Evolutionary conservation across 2,113 vertebrate genomes (phyloP).

Genomic region (Fukomys damarensis): DNA sequence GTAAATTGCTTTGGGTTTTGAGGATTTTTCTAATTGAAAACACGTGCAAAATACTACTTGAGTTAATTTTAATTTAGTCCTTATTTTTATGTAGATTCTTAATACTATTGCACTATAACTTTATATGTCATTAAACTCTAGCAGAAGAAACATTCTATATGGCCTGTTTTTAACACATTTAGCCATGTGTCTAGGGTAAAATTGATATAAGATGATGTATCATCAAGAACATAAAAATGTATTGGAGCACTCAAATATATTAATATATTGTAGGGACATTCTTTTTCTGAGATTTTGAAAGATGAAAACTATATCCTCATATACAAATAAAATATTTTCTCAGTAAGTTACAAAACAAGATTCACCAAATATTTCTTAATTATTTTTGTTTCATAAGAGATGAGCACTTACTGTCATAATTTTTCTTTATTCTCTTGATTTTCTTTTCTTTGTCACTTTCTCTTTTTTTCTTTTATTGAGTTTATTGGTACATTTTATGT

Average conservation of each 20-base stretch:
- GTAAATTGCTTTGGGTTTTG: conserved; percentile 1
- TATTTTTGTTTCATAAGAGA: neutral
- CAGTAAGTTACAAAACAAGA: neutral
- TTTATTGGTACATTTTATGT: no score
- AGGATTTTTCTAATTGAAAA: neutral
- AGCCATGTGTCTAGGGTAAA: conserved; percentile 18
- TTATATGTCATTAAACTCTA: neutral
- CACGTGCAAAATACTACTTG: neutral
- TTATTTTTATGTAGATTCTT: conserved; percentile 14
- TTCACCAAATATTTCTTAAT: neutral
- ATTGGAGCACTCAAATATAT: neutral
- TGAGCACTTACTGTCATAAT: neutral
- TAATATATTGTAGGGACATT: neutral
- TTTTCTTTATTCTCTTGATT: neutral
- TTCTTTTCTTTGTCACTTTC: neutral
- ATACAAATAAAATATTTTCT: neutral
- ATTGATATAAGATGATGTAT: neutral
- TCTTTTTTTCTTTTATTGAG: no score
- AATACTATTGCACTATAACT: neutral
- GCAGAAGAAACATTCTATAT: neutral
- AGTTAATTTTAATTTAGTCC: neutral
- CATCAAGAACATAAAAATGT: neutral
- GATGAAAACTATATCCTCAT: neutral
- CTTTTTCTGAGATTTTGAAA: neutral
- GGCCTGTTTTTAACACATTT: neutral